Conservation (phyloP, 2,797 vertebrate species). For the Coracias cyanogaster region DNA sequence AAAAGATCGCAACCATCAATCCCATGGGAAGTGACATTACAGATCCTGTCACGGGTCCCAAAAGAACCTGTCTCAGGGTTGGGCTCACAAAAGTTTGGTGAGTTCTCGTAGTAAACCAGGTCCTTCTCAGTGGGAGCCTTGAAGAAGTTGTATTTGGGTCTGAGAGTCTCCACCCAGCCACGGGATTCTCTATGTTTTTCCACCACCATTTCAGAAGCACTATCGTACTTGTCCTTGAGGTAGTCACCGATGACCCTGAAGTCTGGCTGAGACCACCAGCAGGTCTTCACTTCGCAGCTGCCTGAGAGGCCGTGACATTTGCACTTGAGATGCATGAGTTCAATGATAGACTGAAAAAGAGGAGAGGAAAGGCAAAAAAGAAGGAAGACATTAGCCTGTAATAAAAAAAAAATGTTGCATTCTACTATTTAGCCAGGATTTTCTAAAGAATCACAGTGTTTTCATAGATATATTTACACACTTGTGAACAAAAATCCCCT, state of each 20-base stretch:
- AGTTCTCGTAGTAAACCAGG: conserved; percentile 95
- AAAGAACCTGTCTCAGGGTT: conserved; percentile 96
- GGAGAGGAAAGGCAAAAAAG: neutral
- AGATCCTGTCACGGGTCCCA: conserved; percentile 92
- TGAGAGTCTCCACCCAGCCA: conserved; percentile 96
- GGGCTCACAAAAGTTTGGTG: conserved; percentile 97
- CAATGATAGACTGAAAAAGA: conserved; percentile 89
- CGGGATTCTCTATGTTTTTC: conserved; percentile 97
- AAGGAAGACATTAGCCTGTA: neutral
- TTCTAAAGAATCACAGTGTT: neutral
- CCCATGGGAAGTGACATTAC: conserved; percentile 95
- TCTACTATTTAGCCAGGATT: neutral
- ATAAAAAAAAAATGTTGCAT: neutral
- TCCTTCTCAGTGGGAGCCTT: conserved; percentile 95
- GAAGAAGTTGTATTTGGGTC: conserved; percentile 95
- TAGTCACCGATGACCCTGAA: conserved; percentile 95
- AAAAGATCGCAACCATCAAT: conserved; percentile 97
- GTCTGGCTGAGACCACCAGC: conserved; percentile 98
- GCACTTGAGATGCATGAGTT: conserved; percentile 97
- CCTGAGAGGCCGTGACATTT: conserved; percentile 97
- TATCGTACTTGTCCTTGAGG: conserved; percentile 99
- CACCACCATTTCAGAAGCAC: conserved; percentile 97
- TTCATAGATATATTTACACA: neutral
- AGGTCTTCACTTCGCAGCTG: conserved; percentile 98
- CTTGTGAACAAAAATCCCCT: neutral